Percentiles rank a stretch among this genome's conserved stretches.
Evolutionary conservation across 2,113 vertebrate genomes (phyloP).

Genomic region (Dromiciops gliroides): DNA sequence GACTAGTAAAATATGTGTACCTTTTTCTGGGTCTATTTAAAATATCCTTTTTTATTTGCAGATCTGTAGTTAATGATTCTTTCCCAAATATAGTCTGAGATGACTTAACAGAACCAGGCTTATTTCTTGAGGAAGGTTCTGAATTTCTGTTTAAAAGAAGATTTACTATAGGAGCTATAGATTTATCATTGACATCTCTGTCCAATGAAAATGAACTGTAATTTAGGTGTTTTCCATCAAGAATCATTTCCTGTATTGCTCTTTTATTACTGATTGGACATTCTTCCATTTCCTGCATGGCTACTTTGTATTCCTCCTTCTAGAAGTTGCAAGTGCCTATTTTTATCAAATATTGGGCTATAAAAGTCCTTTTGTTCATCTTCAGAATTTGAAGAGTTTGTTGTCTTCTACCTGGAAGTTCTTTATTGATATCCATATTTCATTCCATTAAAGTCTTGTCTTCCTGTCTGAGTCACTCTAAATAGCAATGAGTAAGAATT

Average conservation of each 20-base stretch:
- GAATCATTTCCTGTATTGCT: conserved; percentile 98
- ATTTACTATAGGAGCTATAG: conserved; percentile 94
- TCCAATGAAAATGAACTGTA: conserved; percentile 98
- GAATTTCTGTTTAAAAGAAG: conserved; percentile 97
- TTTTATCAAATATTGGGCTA: conserved; percentile 99
- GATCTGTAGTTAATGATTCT: conserved; percentile 92
- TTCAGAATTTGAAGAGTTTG: conserved; percentile 91
- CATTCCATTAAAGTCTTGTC: conserved; percentile 91
- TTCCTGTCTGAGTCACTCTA: conserved; percentile 94
- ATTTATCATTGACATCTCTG: conserved; percentile 92
- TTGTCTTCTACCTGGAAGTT: conserved; percentile 92
- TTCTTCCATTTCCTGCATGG: conserved; percentile 98
- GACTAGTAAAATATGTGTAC: conserved; percentile 99
- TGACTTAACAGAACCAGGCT: conserved; percentile 92
- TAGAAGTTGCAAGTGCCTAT: conserved; percentile 97
- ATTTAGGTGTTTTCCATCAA: conserved; percentile 98
- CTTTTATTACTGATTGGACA: conserved; percentile 98
- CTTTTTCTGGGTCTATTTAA: conserved; percentile 93
- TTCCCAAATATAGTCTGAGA: conserved; percentile 94
- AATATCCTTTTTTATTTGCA: conserved; percentile 91
- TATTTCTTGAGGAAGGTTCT: conserved; percentile 93
- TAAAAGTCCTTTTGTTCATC: conserved; percentile 93
- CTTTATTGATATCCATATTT: conserved; percentile 96
- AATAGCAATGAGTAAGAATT: conserved; percentile 99
- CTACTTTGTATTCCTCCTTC: conserved; percentile 98